Percentiles rank a stretch among this genome's conserved stretches.
Evolutionary conservation across 2,888 invertebrate species (phyloP).

Genomic region (Ectropis crepuscularia): DNA sequence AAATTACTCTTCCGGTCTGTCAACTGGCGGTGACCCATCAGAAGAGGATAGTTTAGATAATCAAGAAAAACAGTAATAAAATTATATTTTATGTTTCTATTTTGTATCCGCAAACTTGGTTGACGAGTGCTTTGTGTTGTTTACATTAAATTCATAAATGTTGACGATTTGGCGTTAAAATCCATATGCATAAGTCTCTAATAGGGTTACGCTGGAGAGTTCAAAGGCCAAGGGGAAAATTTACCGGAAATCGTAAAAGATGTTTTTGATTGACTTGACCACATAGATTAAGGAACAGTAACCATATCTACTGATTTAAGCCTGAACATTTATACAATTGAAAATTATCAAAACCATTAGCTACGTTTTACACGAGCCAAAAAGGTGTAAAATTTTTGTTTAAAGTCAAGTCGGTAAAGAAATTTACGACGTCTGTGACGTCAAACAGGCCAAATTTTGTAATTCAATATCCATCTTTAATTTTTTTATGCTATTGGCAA

Average conservation of each 20-base stretch:
- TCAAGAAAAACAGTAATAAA: conserved; percentile 10
- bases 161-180: conserved; percentile 1
- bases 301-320: too few species aligned
- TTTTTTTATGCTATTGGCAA: too few species aligned
- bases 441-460: too few species aligned
- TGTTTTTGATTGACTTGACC: neutral
- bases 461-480: too few species aligned
- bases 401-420: too few species aligned
- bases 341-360: too few species aligned
- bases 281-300: neutral
- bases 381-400: too few species aligned
- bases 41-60: conserved; percentile 19
- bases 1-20: conserved; percentile 32
- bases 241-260: conserved; percentile 1
- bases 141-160: conserved; percentile 8
- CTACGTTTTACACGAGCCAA: too few species aligned
- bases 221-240: conserved; percentile 15
- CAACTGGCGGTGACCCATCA: conserved; percentile 11
- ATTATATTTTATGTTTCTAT: conserved; percentile 28
- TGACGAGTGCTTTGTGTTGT: conserved; percentile 15
- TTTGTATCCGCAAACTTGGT: conserved; percentile 17
- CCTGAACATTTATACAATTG: too few species aligned
- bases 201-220: conserved; percentile 4
- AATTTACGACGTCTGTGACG: too few species aligned
- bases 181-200: neutral